A percentile compares a stretch with the other conserved stretches of the same genome.
These are phyloP conservation scores for Cottoperca gobio DNA, from an alignment of 2,797 vertebrate genomes.

Conservation along the genomic window DNA sequence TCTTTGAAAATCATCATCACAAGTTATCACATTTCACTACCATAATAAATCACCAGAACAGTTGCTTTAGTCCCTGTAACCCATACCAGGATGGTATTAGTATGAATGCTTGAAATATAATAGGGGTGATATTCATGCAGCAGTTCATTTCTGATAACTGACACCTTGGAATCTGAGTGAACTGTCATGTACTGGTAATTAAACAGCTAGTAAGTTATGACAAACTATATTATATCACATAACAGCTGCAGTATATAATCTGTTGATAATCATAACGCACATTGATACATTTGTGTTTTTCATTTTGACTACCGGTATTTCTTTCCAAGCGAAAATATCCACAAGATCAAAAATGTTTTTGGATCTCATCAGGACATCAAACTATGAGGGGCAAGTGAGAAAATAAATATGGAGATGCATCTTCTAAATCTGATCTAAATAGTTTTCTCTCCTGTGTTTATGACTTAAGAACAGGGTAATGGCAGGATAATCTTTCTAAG, in stretches of 20 bases:
- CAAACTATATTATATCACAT: constrained; percentile 4
- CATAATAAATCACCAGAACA: constrained; percentile 55
- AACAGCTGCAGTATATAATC: constrained; percentile 12
- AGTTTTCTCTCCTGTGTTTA: too few species aligned
- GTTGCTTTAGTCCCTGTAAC: constrained; percentile 36
- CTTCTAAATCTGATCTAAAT: too few species aligned
- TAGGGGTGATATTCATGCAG: constrained; percentile 40
- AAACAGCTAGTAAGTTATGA: constrained; percentile 39
- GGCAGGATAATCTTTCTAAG: too few species aligned
- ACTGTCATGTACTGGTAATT: constrained; percentile 49
- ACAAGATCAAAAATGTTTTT: background rate
- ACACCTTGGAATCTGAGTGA: constrained; percentile 41
- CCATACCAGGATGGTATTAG: constrained; percentile 35
- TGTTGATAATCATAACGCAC: background rate
- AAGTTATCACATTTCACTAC: constrained; percentile 47
- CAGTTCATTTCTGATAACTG: constrained; percentile 34
- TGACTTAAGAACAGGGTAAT: too few species aligned
- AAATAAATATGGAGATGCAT: too few species aligned
- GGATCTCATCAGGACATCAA: background rate
- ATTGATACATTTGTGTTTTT: background rate
- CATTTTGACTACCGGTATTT: background rate
- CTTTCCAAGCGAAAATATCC: background rate
- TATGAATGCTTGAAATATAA: constrained; percentile 53
- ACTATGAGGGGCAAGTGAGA: too few species aligned
- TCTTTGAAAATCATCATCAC: constrained; percentile 44